phyloP scores from a whole-genome alignment of 1,140 invertebrate genomes.

The Drosophila hydei region DNA sequence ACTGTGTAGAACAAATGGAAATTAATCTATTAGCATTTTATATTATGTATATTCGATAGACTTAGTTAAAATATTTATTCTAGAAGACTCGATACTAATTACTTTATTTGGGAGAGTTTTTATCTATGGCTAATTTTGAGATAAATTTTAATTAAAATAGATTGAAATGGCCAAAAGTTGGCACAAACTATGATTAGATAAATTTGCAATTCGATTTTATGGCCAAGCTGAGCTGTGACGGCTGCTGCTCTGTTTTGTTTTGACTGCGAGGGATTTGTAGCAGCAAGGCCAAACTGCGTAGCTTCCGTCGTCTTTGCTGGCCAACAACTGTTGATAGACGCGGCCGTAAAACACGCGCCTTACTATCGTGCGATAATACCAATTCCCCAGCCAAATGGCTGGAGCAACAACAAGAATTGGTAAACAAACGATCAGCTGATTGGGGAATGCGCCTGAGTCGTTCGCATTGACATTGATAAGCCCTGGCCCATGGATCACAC shows the following conservation, averaged over 20 bases:
- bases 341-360: not conserved
- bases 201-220: too few relatives aligned
- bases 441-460: conserved; percentile 4
- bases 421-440: conserved; percentile 28
- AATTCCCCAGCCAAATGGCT: not conserved
- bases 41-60: too few relatives aligned
- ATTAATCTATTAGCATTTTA: too few relatives aligned
- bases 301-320: not conserved
- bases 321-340: not conserved
- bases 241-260: not conserved
- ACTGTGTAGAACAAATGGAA: too few relatives aligned
- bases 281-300: conserved; percentile 1
- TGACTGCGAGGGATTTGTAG: not conserved
- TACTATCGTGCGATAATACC: conserved; percentile 4
- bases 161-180: too few relatives aligned
- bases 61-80: too few relatives aligned
- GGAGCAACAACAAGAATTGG: not conserved
- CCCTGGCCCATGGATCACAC: conserved; percentile 21
- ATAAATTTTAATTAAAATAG: too few relatives aligned
- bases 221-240: too few relatives aligned
- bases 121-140: too few relatives aligned
- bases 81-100: too few relatives aligned
- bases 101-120: too few relatives aligned
- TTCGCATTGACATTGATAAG: conserved; percentile 29
- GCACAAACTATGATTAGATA: too few relatives aligned